Conservation (phyloP, 2,888 invertebrate genomes). For the Drosophila robusta region DNA sequence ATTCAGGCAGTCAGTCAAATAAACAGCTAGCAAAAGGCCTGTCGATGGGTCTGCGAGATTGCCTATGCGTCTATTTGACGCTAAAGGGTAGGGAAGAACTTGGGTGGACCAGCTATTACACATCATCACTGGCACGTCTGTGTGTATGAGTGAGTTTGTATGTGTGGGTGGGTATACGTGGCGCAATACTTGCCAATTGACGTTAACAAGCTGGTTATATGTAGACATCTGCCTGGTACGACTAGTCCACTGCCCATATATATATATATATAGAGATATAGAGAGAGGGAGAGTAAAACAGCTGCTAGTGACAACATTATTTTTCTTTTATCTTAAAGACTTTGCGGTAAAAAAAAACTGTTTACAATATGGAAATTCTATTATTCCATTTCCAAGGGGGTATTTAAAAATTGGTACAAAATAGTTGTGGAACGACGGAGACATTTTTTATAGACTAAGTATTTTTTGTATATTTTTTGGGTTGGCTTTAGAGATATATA, state of each 20-base stretch:
- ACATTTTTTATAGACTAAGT: too few species aligned
- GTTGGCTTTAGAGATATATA: too few species aligned
- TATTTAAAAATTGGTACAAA: neutral
- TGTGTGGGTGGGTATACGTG: conserved; percentile 6
- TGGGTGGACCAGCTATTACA: conserved; percentile 28
- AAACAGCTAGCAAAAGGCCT: conserved; percentile 49
- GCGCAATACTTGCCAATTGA: conserved; percentile 49
- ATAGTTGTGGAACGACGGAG: too few species aligned
- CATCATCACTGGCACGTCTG: conserved; percentile 23
- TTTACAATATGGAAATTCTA: conserved; percentile 4
- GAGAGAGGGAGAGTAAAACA: conserved; percentile 5
- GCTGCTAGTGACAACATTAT: conserved; percentile 20
- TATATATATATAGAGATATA: too few species aligned
- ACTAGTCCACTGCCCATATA: conserved; percentile 5
- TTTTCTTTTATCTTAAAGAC: conserved; percentile 5
- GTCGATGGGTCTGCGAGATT: conserved; percentile 40
- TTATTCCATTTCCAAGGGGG: neutral
- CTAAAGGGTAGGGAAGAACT: conserved; percentile 5
- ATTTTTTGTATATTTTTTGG: too few species aligned
- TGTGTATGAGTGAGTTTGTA: conserved; percentile 10
- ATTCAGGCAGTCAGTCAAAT: conserved; percentile 37
- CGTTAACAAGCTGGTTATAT: conserved; percentile 53
- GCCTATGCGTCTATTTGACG: conserved; percentile 14
- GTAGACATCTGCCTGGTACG: conserved; percentile 3
- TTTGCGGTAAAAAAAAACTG: neutral